Evolutionary conservation across 2,797 vertebrate genomes (phyloP), one percentile per base, ranked within the genome.

Genomic region (Neosalanx taihuensis): DNA sequence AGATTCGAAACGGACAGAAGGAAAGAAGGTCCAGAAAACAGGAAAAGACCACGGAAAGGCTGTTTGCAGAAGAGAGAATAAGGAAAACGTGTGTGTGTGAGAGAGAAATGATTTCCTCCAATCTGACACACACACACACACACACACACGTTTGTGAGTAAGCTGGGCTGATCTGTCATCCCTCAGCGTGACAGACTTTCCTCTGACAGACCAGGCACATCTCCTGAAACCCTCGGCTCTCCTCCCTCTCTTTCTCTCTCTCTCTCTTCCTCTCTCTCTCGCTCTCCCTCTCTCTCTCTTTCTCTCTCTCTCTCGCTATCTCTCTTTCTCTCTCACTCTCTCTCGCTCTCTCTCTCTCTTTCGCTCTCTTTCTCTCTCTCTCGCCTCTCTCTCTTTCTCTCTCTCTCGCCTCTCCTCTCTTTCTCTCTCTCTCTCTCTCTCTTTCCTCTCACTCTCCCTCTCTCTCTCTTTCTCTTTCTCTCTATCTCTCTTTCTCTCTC

Each of bases 131-230:
- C 63, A 26, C 67, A 59, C n/a, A n/a, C 63, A 26, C 67, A 59
- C 69, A 78, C 59, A 76, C 65, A 58, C 82, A 80, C 70, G 78
- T 72, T 77, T 41, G 67, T 83, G 83, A 87, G 85, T 79, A 79
- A 88, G 74, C 62, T 30, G 83, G 82, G 76, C 84, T 81, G 89
- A 87, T 85, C 83, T 88, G 86, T 90, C 90, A 90, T 91, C 83
- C 83, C 83, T 72, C 26, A 9, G 84, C 80, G 30, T 79, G 72
- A 63, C 83, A 81, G 82, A 85, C 84, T 83, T 83, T 79, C 83
- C 80, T 85, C 86, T 87, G 87, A 89, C 86, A 88, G 82, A 88
- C 79, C 81, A 80, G 74, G 82, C 83, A 79, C 84, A 85, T 85
- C 87, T 90, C 84, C 81, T 87, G 82, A 84, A 63, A 67, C 85